A percentile compares a stretch with the other conserved stretches of the same genome.
These are phyloP conservation scores for Desmodus rotundus DNA, from an alignment of 2,113 vertebrate species.

Conservation along the genomic window DNA sequence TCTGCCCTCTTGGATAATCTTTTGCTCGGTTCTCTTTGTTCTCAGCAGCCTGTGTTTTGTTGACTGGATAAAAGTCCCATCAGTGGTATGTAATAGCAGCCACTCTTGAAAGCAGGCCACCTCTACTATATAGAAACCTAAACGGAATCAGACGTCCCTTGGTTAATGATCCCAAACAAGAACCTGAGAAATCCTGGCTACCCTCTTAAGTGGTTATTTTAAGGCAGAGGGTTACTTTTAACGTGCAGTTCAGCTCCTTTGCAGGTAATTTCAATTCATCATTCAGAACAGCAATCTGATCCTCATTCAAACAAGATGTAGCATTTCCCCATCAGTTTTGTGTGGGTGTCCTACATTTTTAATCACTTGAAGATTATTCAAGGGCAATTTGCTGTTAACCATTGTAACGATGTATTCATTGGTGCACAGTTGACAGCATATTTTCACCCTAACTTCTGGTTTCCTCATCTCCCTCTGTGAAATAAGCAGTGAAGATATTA, in stretches of 20 bases:
- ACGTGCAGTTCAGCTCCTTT: background rate
- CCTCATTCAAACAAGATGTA: background rate
- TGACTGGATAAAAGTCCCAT: background rate
- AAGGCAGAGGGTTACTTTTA: background rate
- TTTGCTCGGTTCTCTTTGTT: background rate
- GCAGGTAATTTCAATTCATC: background rate
- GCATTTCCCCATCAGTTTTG: background rate
- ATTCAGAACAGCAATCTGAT: background rate
- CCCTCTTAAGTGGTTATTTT: background rate
- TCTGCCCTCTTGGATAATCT: background rate
- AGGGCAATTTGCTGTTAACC: background rate
- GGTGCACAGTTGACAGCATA: background rate
- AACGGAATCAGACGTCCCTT: background rate
- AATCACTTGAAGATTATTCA: slow-evolving; percentile 33
- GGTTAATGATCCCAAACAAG: background rate
- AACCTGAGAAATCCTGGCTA: background rate
- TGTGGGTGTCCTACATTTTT: background rate
- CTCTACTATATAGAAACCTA: background rate
- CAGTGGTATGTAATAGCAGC: background rate
- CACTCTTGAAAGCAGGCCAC: background rate
- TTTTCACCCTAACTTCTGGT: background rate
- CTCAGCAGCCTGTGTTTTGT: background rate
- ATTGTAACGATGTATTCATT: background rate
- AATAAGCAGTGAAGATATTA: background rate
- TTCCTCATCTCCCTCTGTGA: background rate